Evolutionary conservation across 2,113 vertebrate species (phyloP).

Genomic region (Zosterops hypoxanthus): DNA sequence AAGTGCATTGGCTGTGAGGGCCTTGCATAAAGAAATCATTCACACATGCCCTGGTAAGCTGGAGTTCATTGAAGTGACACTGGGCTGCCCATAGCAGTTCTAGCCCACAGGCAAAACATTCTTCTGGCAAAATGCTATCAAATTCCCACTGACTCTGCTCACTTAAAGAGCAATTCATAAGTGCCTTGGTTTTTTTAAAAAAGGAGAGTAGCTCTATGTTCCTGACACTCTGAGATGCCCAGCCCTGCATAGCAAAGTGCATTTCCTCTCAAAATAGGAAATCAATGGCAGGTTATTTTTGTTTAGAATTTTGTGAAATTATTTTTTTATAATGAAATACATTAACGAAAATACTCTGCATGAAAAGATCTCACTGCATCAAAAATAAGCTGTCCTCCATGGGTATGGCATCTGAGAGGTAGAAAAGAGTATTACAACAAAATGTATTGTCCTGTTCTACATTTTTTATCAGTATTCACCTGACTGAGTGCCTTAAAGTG

Average conservation of each 20-base stretch:
- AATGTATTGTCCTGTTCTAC: background rate
- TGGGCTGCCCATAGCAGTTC: slow-evolving; percentile 22
- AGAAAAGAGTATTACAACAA: background rate
- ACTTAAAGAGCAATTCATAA: slow-evolving; percentile 40
- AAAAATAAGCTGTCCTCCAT: background rate
- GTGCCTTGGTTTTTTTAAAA: background rate
- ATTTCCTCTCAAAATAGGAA: background rate
- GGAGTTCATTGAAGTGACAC: slow-evolving; percentile 56
- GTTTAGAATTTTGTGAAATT: background rate
- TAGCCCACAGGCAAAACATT: slow-evolving; percentile 44
- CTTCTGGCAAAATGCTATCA: slow-evolving; percentile 27
- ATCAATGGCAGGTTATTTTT: background rate
- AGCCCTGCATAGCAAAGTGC: background rate
- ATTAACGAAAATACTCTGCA: background rate
- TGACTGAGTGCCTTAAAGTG: background rate
- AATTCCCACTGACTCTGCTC: slow-evolving; percentile 8
- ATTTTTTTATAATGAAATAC: background rate
- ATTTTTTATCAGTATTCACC: background rate
- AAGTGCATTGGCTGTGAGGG: background rate
- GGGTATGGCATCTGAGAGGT: background rate
- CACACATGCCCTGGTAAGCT: slow-evolving; percentile 27
- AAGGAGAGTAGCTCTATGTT: background rate
- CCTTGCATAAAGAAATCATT: slow-evolving; percentile 61
- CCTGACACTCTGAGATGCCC: background rate
- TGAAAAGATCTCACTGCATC: background rate